Evolutionary conservation across 2,113 vertebrate genomes (phyloP).

Genomic region (Dipodomys spectabilis): DNA sequence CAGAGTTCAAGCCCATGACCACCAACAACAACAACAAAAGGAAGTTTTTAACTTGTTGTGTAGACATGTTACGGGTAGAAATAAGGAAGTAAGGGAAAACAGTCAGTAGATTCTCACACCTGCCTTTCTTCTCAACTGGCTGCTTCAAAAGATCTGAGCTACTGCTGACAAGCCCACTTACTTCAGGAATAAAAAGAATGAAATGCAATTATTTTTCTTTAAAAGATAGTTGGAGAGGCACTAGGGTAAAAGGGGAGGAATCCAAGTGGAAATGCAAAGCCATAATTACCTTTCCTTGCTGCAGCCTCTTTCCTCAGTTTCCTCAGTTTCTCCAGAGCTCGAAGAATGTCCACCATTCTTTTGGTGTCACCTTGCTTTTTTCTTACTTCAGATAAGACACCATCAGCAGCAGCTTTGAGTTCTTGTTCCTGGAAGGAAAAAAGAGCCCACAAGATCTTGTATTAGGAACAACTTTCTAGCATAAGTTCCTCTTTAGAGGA

Average conservation of each 20-base stretch:
- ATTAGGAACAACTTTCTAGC: not conserved
- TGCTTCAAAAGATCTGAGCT: conserved; percentile 22
- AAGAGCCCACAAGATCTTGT: not conserved
- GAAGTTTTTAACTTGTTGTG: no score
- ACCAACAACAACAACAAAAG: no score
- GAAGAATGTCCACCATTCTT: conserved; percentile 93
- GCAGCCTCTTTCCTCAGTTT: conserved; percentile 96
- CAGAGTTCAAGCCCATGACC: no score
- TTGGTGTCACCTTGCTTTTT: conserved; percentile 96
- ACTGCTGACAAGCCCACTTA: conserved; percentile 14
- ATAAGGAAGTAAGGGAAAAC: not conserved
- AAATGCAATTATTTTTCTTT: conserved; percentile 15
- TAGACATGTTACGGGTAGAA: not conserved
- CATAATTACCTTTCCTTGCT: conserved; percentile 91
- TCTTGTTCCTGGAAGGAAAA: conserved; percentile 90
- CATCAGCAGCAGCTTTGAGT: conserved; percentile 94
- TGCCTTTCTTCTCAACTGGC: conserved; percentile 2
- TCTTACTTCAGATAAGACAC: conserved; percentile 95
- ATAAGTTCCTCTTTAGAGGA: not conserved
- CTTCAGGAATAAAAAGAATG: not conserved
- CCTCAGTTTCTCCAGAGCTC: conserved; percentile 93
- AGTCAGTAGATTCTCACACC: not conserved
- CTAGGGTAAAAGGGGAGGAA: not conserved
- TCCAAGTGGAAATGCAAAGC: not conserved
- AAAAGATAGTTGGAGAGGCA: not conserved